Evolutionary conservation across 1,140 invertebrate genomes (phyloP), one percentile per base, ranked within the genome.

Genomic region (Agrypnia vestita): DNA sequence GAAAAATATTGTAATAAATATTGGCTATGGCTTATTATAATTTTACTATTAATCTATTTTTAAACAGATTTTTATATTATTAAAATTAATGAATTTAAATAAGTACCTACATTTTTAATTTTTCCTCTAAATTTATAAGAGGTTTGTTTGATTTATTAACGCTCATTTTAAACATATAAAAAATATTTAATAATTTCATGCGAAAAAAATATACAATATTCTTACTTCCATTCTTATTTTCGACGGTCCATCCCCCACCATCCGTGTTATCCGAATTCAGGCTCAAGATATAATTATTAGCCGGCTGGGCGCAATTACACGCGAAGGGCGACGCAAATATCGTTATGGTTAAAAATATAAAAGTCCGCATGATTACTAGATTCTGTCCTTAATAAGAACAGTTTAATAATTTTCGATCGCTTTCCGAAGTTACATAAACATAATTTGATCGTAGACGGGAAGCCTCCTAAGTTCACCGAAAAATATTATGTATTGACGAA

Each of bases 181-280:
- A 35, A 35, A 35, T 35, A 35, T 35, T 6, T 35, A 35, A 35
- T 35, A 35, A 35, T 35, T 35, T 35, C 6, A 3, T 69, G 0
- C 43, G 25, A 53, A 69, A 43, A 49, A n/a, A n/a, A n/a, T n/a
- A n/a, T n/a, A n/a, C n/a, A n/a, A n/a, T n/a, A n/a, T 64, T 88
- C 89, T 89, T 84, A 90, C 89, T 85, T 77, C 85, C 85, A 83
- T 86, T 88, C 67, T 80, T 78, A 83, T 88, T 89, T 43, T 79
- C 64, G 47, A 88, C 79, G 6, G 77, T 86, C 89, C 89, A 90
- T 25, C 79, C 77, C 9, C 85, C 76, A 9, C 85, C 86, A 59
- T 84, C 71, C 11, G 19, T 21, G 43, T 82, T 82, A 47, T 82
- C 81, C 11, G 81, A 82, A 61, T 80, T 82, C n/a, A 82, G 51